Evolutionary conservation across 2,888 invertebrate genomes (phyloP), one percentile per base, ranked within the genome.

Genomic region (Mesorhabditis belari): DNA sequence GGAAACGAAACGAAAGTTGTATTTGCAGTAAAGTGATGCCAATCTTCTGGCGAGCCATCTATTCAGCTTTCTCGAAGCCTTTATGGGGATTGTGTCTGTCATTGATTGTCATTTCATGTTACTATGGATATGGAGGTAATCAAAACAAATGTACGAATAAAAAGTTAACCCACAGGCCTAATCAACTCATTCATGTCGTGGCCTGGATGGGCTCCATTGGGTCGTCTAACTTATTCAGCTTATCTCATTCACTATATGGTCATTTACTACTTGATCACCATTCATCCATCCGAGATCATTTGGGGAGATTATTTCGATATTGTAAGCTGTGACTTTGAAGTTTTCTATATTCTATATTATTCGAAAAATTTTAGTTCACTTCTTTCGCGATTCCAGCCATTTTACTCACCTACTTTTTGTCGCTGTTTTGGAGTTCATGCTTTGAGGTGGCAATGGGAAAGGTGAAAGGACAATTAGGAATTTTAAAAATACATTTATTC

Each of bases 151-250:
- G n/a, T 35, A 17, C n/a, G 44, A 9, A 35, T 35, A 26, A n/a
- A 35, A 9, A 35, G n/a, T 35, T n/a, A 35, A 17, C n/a, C n/a
- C n/a, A 35, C 12, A 69, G 68, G 71, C 0, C 67, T 68, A 1
- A 70, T 75, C 51, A 73, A 71, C 55, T 19, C 61, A 3, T 75
- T 75, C 57, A 69, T 74, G 71, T 64, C 66, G 6, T 68, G 69
- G 63, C 64, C 66, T 4, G 63, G 67, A 5, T 75, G 75, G 75
- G 86, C 90, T 76, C 93, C 94, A 0, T 85, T 95, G 57, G 91
- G 92, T 77, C 86, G 92, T 58, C 86, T 94, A 65, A 91, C 93
- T 3, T 95, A 92, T 83, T 90, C 92, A 82, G 90, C 92, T 29
- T 95, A 93, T 84, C 87, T 95, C 27, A 66, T 71, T 2, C 76